Evolutionary conservation across 1,140 invertebrate genomes (phyloP).

Genomic region (Polyergus mexicanus): DNA sequence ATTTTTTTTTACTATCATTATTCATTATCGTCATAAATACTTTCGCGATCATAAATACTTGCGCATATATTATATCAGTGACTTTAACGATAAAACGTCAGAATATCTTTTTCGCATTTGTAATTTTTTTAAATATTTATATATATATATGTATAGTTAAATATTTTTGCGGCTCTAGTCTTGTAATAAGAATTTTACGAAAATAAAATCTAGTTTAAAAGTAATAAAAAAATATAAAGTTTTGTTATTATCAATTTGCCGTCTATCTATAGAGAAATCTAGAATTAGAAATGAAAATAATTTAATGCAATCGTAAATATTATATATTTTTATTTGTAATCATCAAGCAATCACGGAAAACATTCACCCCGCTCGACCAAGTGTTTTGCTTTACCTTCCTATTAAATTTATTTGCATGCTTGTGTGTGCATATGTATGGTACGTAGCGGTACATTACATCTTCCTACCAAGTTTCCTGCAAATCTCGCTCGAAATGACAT

Average conservation of each 20-base stretch:
- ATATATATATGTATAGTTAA: not conserved
- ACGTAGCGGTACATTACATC: constrained; percentile 35
- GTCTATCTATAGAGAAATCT: not conserved
- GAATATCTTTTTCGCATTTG: not conserved
- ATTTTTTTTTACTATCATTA: constrained; percentile 74
- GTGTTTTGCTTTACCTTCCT: constrained; percentile 34
- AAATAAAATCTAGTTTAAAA: not conserved
- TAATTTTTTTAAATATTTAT: not conserved
- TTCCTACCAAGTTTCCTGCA: constrained; percentile 58
- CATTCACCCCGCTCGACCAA: not conserved
- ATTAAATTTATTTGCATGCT: constrained; percentile 56
- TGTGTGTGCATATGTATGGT: not conserved
- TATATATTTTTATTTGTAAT: constrained; percentile 37
- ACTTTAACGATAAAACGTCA: not conserved
- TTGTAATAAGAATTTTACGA: not conserved
- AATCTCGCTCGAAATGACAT: constrained; percentile 58
- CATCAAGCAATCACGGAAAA: constrained; percentile 38
- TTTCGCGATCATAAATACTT: not conserved
- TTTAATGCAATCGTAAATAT: not conserved
- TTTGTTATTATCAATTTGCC: not conserved
- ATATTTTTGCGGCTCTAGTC: not conserved
- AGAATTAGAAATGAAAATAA: not conserved
- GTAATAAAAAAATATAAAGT: not conserved
- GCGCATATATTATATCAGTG: not conserved
- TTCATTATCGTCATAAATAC: constrained; percentile 62